Base-by-base conservation (phyloP, 2,888 invertebrate species). In the Neoascia interrupta region DNA sequence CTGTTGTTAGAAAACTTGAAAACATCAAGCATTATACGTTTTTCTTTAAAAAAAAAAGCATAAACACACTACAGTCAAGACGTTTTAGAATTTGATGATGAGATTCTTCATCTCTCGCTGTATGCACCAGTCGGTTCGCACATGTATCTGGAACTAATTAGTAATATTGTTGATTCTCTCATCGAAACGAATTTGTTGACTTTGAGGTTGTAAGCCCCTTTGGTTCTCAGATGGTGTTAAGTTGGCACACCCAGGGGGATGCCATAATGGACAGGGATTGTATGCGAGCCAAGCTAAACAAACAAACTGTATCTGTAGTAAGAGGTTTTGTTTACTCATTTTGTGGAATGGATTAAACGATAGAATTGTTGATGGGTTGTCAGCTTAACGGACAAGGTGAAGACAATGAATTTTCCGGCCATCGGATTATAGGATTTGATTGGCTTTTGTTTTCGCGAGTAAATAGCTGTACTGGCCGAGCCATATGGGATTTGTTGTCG, bases 81-180 rank as follows among this genome's bases (percentile, higher is more conserved):
- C n/a, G n/a, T n/a, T n/a, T n/a, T n/a, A n/a, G n/a, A n/a, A n/a
- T n/a, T n/a, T n/a, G n/a, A n/a, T n/a, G n/a, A n/a, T n/a, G n/a
- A n/a, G n/a, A n/a, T n/a, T n/a, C n/a, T n/a, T n/a, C n/a, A n/a
- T n/a, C n/a, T n/a, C n/a, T n/a, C n/a, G n/a, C n/a, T n/a, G n/a
- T n/a, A n/a, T n/a, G n/a, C n/a, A n/a, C n/a, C n/a, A n/a, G n/a
- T n/a, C n/a, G n/a, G n/a, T n/a, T n/a, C n/a, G 16, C 13, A 13
- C 23, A 36, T 53, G 51, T 53, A 51, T 51, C 47, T 43, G 36
- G 63, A 76, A 70, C 75, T 70, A 76, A 76, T 76, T 70, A 70
- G 56, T 64, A 51, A 45, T n/a, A n/a, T 39, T 68, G 68, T 68
- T 68, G 54, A 68, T 37, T 56, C 39, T 56, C 49, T 47, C 37